Conservation (phyloP, 2,113 vertebrate species). For the Ptilorrhoa leucosticta region DNA sequence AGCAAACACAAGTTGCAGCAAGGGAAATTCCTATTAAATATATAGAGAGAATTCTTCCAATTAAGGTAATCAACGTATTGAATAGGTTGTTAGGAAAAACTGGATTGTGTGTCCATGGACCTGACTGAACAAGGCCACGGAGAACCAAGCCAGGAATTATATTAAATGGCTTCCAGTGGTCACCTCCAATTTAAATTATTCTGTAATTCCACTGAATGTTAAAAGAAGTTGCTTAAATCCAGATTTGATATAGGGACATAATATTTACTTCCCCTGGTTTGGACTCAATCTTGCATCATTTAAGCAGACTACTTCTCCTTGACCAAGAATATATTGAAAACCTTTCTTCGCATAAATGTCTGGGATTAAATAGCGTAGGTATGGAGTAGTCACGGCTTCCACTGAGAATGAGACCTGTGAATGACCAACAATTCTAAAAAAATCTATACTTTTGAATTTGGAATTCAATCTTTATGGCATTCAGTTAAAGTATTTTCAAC, state of each 20-base stretch:
- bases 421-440: neutral
- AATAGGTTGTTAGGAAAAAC: neutral
- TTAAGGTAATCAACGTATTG: accelerated
- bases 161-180: neutral
- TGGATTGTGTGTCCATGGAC: neutral
- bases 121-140: neutral
- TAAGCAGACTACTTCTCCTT: neutral
- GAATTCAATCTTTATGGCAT: neutral
- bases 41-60: neutral
- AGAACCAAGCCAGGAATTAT: neutral
- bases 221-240: neutral
- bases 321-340: neutral
- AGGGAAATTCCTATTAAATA: neutral
- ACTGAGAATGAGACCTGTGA: neutral
- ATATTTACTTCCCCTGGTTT: neutral
- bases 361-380: neutral
- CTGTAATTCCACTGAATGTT: neutral
- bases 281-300: neutral
- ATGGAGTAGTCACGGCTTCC: neutral
- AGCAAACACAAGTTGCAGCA: neutral
- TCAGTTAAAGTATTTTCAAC: neutral
- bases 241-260: neutral
- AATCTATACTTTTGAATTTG: neutral
- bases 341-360: neutral
- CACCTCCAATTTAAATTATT: neutral